Evolutionary conservation across 2,113 vertebrate species (phyloP).

Genomic region (Gymnorhina tibicen): DNA sequence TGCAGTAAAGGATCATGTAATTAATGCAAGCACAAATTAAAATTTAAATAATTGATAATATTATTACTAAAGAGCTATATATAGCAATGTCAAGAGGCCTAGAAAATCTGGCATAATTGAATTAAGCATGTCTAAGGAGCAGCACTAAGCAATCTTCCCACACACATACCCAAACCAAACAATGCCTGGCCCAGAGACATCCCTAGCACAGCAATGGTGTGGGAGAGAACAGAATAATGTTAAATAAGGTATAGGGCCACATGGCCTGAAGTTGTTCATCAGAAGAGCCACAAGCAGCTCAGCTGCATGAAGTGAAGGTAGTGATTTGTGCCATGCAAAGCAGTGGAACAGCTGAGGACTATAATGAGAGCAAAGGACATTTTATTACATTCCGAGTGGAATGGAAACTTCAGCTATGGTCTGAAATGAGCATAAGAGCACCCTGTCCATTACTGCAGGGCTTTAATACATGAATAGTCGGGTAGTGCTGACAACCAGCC

Average conservation of each 20-base stretch:
- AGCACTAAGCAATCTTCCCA: neutral
- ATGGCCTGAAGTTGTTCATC: neutral
- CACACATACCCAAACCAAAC: neutral
- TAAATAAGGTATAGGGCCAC: neutral
- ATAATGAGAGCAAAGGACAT: neutral
- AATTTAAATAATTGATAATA: slow-evolving; percentile 47
- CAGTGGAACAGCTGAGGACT: neutral
- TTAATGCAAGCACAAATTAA: slow-evolving; percentile 32
- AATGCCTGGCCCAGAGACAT: neutral
- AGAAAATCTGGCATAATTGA: slow-evolving; percentile 23
- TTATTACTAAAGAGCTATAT: slow-evolving; percentile 2
- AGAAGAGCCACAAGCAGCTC: neutral
- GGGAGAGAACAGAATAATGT: neutral
- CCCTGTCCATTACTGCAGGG: neutral
- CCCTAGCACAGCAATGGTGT: neutral
- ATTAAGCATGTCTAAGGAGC: neutral
- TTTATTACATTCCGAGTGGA: neutral
- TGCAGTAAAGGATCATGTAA: neutral
- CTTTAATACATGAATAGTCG: accelerated
- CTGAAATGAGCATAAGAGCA: neutral
- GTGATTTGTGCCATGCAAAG: neutral
- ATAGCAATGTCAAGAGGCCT: neutral
- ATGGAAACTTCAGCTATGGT: neutral
- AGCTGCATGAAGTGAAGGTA: neutral
- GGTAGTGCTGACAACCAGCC: neutral